Evolutionary conservation across 2,797 vertebrate genomes (phyloP).

Genomic region (Pipistrellus kuhlii): DNA sequence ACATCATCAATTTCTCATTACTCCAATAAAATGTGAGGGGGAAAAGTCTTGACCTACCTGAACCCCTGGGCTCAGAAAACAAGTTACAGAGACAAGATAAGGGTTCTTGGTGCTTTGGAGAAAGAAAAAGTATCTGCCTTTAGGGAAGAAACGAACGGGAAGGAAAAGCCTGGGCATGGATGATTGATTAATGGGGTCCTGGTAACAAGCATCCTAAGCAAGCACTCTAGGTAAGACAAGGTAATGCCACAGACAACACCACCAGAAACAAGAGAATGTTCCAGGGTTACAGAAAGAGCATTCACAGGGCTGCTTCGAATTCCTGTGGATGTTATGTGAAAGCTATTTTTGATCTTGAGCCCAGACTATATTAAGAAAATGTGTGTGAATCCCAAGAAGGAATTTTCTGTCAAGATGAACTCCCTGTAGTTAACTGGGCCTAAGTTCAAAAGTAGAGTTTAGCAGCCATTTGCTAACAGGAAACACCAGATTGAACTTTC

Average conservation of each 20-base stretch:
- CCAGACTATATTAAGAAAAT: neutral
- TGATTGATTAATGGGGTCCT: neutral
- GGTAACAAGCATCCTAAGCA: neutral
- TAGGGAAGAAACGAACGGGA: neutral
- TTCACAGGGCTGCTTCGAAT: neutral
- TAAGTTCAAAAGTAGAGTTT: neutral
- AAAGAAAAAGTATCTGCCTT: neutral
- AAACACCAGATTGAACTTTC: neutral
- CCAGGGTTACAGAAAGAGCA: neutral
- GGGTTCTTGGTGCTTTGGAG: neutral
- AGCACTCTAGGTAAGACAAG: neutral
- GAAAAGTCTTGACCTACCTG: neutral
- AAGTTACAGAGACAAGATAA: neutral
- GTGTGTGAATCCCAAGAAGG: neutral
- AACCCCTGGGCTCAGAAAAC: neutral
- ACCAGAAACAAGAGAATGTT: neutral
- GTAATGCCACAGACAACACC: neutral
- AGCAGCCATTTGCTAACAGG: neutral
- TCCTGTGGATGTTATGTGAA: neutral
- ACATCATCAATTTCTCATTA: neutral
- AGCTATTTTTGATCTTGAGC: neutral
- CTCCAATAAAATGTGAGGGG: neutral
- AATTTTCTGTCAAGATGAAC: neutral
- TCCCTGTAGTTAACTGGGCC: neutral
- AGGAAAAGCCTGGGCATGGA: neutral